Conservation (phyloP, 2,888 invertebrate genomes). For the Papilio gigon region DNA sequence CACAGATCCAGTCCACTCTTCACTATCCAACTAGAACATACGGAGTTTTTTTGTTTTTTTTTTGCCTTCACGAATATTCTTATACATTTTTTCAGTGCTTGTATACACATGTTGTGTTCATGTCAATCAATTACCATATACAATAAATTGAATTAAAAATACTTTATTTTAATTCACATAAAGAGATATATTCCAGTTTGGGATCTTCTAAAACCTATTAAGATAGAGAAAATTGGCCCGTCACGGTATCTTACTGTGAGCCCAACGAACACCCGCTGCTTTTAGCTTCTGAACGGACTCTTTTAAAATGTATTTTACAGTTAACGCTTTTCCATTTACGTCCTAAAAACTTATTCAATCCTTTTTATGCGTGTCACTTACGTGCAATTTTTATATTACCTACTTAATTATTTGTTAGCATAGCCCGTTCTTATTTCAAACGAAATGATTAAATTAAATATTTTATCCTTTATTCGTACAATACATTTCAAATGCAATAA, state of each 20-base stretch:
- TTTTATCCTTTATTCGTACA: too few species aligned
- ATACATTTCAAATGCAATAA: too few species aligned
- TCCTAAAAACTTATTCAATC: background rate
- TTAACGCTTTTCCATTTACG: slow-evolving; percentile 12
- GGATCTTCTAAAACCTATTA: slow-evolving; percentile 36
- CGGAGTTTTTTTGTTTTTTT: too few species aligned
- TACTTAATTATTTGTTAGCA: background rate
- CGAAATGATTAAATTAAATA: too few species aligned
- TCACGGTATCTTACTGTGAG: slow-evolving; percentile 32
- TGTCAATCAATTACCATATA: too few species aligned
- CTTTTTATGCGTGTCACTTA: slow-evolving; percentile 1
- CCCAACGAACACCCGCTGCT: slow-evolving; percentile 17
- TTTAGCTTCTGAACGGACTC: slow-evolving; percentile 21
- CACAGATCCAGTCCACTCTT: too few species aligned
- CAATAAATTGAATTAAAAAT: background rate
- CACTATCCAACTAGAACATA: too few species aligned
- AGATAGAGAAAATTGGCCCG: slow-evolving; percentile 39
- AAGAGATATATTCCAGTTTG: slow-evolving; percentile 1
- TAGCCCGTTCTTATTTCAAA: background rate
- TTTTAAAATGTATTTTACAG: slow-evolving; percentile 20
- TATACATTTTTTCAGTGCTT: too few species aligned
- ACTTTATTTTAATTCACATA: slow-evolving; percentile 4
- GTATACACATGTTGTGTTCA: too few species aligned
- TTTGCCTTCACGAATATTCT: too few species aligned
- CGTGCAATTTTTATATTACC: background rate